These are phyloP conservation scores for Dryococelus australis DNA, from an alignment of 2,888 invertebrate genomes.

Conservation along the genomic window DNA sequence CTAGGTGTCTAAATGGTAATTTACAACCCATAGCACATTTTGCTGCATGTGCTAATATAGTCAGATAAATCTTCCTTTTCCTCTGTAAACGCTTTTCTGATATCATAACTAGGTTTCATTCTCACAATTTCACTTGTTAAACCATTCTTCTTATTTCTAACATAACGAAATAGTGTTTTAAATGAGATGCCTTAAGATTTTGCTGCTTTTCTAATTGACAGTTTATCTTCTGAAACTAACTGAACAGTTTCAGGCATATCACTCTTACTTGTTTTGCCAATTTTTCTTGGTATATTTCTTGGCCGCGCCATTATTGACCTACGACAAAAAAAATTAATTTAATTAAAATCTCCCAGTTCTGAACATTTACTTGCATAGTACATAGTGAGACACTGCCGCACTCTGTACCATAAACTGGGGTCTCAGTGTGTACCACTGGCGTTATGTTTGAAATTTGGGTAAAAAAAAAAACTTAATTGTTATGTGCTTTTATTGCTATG, in stretches of 20 bases:
- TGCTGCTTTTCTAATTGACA: constrained; percentile 2
- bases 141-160: background rate
- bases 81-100: background rate
- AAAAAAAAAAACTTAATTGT: background rate
- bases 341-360: no score
- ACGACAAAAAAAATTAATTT: background rate
- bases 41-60: constrained; percentile 17
- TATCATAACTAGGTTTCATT: background rate
- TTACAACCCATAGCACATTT: constrained; percentile 10
- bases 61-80: background rate
- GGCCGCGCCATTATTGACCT: background rate
- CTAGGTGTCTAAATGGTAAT: background rate
- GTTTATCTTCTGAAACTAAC: background rate
- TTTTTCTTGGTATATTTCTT: background rate
- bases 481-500: background rate
- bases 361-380: background rate
- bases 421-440: background rate
- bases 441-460: background rate
- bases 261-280: background rate
- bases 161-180: constrained; percentile 4
- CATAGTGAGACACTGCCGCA: background rate
- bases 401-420: background rate
- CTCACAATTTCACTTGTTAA: background rate
- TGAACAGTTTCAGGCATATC: background rate
- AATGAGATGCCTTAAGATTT: background rate